These are phyloP conservation scores for Argyrosomus regius DNA, from an alignment of 2,797 vertebrate species.

Conservation along the genomic window DNA sequence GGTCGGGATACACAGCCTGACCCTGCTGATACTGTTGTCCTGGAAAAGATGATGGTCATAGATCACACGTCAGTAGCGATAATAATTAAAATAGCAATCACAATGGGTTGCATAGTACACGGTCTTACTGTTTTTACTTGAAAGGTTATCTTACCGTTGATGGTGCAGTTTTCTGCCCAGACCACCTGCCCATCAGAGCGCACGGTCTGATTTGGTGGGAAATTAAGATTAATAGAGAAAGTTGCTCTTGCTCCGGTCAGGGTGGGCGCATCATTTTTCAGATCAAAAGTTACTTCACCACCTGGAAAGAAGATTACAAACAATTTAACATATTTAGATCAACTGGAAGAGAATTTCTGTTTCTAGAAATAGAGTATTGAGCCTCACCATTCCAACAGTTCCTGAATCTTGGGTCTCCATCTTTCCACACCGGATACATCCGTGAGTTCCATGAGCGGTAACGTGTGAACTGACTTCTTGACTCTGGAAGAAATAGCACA, in stretches of 20 bases:
- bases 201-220: constrained; percentile 89
- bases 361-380: neutral
- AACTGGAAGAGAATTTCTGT: neutral
- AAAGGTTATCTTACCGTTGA: constrained; percentile 67
- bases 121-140: too few relatives aligned
- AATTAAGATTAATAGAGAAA: constrained; percentile 89
- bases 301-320: constrained; percentile 77
- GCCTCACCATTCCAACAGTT: constrained; percentile 92
- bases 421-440: constrained; percentile 91
- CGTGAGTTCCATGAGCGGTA: constrained; percentile 89
- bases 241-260: constrained; percentile 90
- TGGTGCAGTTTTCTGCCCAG: constrained; percentile 89
- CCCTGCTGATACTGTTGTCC: constrained; percentile 85
- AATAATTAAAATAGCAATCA: neutral
- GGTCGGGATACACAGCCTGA: constrained; percentile 88
- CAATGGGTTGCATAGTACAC: neutral
- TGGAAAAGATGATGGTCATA: constrained; percentile 59
- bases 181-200: constrained; percentile 89
- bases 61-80: neutral
- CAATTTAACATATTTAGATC: neutral
- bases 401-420: constrained; percentile 80
- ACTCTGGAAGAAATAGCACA: constrained; percentile 72
- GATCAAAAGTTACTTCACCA: constrained; percentile 89
- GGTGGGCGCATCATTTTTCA: constrained; percentile 92
- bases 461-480: constrained; percentile 81